These are phyloP conservation scores for Tenthredo notha DNA, from an alignment of 2,888 invertebrate species.

Conservation along the genomic window DNA sequence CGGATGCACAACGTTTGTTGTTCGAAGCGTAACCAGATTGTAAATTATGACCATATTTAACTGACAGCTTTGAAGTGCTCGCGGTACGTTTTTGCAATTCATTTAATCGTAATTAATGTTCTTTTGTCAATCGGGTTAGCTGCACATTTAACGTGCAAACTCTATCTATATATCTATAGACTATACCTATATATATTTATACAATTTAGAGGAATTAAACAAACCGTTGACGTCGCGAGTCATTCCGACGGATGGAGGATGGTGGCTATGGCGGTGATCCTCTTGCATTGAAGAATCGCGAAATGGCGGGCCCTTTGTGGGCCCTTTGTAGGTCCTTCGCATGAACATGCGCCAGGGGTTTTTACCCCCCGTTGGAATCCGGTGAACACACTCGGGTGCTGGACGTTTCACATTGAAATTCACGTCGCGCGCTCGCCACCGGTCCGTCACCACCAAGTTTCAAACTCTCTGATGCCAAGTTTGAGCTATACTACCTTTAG, in stretches of 20 bases:
- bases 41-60: constrained; percentile 20
- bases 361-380: constrained; percentile 73
- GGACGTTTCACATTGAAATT: constrained; percentile 72
- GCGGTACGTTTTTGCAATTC: constrained; percentile 6
- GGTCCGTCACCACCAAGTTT: constrained; percentile 65
- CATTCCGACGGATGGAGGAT: constrained; percentile 32
- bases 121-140: constrained; percentile 15
- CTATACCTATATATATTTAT: background rate
- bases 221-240: constrained; percentile 30
- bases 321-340: constrained; percentile 61
- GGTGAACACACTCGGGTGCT: constrained; percentile 74
- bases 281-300: constrained; percentile 55
- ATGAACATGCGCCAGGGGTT: constrained; percentile 70
- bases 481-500: constrained; percentile 54
- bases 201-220: constrained; percentile 39
- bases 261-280: constrained; percentile 33
- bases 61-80: background rate
- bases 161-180: background rate
- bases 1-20: constrained; percentile 44
- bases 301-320: constrained; percentile 71
- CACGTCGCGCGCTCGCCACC: constrained; percentile 71
- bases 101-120: constrained; percentile 16
- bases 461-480: constrained; percentile 53
- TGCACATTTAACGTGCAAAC: background rate
- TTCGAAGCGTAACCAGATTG: constrained; percentile 25